phyloP scores from a whole-genome alignment of 2,113 vertebrate genomes.

The Chaetorhynchus papuensis region DNA sequence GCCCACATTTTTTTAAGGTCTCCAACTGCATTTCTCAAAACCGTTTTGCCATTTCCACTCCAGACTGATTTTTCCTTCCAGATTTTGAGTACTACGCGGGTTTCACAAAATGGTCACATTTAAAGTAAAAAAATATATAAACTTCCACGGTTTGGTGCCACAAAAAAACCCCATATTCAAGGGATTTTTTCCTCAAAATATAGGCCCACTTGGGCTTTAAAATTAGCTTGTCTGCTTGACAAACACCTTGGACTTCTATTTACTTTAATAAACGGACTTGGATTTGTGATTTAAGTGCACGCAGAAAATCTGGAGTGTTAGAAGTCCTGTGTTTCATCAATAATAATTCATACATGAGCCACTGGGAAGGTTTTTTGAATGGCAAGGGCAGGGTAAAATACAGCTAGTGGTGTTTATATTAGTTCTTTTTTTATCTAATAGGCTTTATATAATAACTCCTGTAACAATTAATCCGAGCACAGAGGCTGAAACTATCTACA shows the following conservation, averaged over 20 bases:
- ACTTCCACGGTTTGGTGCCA: rapidly evolving
- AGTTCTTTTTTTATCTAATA: background rate
- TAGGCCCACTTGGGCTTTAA: background rate
- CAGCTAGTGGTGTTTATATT: background rate
- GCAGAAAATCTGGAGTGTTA: background rate
- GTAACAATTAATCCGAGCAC: constrained; percentile 20
- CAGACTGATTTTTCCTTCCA: background rate
- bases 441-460: constrained; percentile 19
- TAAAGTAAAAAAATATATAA: background rate
- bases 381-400: background rate
- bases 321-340: background rate
- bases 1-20: background rate
- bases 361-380: background rate
- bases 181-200: background rate
- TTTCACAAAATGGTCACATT: background rate
- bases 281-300: background rate
- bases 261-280: background rate
- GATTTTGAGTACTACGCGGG: background rate
- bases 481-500: background rate
- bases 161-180: background rate
- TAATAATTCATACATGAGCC: background rate
- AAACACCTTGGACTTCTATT: background rate
- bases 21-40: background rate
- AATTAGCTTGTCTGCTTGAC: background rate
- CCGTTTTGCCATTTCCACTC: background rate